phyloP scores from a whole-genome alignment of 2,797 vertebrate genomes.

The Atherinosoma microstoma region DNA sequence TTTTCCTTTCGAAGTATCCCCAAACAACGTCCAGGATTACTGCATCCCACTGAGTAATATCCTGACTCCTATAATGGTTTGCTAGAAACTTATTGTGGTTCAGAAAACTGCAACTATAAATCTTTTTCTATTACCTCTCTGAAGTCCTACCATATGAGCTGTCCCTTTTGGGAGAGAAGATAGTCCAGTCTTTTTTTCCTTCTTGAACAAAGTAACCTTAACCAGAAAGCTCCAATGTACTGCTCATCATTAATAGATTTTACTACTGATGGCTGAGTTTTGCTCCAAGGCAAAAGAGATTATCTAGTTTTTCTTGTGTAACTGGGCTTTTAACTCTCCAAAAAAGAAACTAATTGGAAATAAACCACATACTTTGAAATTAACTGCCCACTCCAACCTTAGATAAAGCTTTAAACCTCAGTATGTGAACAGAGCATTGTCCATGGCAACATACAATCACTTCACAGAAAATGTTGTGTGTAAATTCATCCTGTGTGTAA shows the following conservation, averaged over 20 bases:
- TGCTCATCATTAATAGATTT: not conserved
- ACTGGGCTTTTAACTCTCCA: not conserved
- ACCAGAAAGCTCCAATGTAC: not conserved
- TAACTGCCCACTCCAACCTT: not conserved
- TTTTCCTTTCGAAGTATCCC: slow-evolving; percentile 19
- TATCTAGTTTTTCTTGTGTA: not conserved
- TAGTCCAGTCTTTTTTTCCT: not conserved
- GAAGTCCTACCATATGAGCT: slow-evolving; percentile 8
- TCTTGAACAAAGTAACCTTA: not conserved
- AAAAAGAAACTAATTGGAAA: not conserved
- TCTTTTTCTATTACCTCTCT: slow-evolving; percentile 7
- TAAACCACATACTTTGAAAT: not conserved
- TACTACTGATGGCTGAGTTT: not conserved
- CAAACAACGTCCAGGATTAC: slow-evolving; percentile 10
- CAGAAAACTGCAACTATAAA: slow-evolving; percentile 16
- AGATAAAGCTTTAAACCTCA: not conserved
- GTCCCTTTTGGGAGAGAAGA: slow-evolving; percentile 25
- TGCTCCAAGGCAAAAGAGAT: not conserved
- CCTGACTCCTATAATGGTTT: slow-evolving; percentile 1
- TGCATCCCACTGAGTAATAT: slow-evolving; percentile 6
- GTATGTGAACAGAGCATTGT: not conserved
- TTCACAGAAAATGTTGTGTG: not conserved
- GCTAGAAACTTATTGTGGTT: slow-evolving; percentile 10
- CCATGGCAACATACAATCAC: not conserved
- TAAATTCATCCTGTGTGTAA: not conserved